These are phyloP conservation scores for Gadopsis marmoratus DNA, from an alignment of 2,797 vertebrate genomes.

Conservation along the genomic window DNA sequence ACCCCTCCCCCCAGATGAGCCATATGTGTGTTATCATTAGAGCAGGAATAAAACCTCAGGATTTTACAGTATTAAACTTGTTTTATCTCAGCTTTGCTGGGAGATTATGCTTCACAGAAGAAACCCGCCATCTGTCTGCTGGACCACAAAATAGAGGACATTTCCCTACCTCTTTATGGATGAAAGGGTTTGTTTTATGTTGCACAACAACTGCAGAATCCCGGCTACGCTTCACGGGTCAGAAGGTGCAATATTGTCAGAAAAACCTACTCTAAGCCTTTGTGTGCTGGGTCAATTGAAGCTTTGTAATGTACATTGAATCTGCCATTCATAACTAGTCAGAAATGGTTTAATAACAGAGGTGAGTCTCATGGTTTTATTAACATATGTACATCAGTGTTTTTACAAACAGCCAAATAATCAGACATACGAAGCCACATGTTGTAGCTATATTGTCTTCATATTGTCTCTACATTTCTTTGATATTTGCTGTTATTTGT, in stretches of 20 bases:
- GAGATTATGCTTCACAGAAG: slow-evolving; percentile 89
- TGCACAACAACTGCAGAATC: slow-evolving; percentile 47
- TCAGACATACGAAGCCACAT: not conserved
- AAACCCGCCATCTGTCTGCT: slow-evolving; percentile 89
- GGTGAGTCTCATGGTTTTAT: not conserved
- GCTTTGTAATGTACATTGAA: slow-evolving; percentile 4
- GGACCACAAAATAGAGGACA: slow-evolving; percentile 66
- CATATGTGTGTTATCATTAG: slow-evolving; percentile 84
- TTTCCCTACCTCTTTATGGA: slow-evolving; percentile 64
- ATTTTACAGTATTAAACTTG: slow-evolving; percentile 87
- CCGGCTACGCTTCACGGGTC: slow-evolving; percentile 46
- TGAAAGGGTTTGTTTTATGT: slow-evolving; percentile 25
- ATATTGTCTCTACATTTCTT: not conserved
- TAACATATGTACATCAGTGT: not conserved
- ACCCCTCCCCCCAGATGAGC: slow-evolving; percentile 80
- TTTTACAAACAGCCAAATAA: slow-evolving; percentile 1
- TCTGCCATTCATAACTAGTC: slow-evolving; percentile 4
- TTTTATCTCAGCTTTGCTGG: slow-evolving; percentile 91
- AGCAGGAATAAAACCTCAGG: slow-evolving; percentile 87
- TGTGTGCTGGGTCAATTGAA: slow-evolving; percentile 26
- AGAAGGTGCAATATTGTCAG: slow-evolving; percentile 36
- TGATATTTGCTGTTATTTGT: not conserved
- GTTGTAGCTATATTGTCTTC: not conserved
- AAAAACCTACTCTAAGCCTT: slow-evolving; percentile 39
- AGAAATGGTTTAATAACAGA: slow-evolving; percentile 18